These are phyloP conservation scores for Bradypodion ventrale DNA, from an alignment of 2,797 vertebrate genomes.

Conservation along the genomic window DNA sequence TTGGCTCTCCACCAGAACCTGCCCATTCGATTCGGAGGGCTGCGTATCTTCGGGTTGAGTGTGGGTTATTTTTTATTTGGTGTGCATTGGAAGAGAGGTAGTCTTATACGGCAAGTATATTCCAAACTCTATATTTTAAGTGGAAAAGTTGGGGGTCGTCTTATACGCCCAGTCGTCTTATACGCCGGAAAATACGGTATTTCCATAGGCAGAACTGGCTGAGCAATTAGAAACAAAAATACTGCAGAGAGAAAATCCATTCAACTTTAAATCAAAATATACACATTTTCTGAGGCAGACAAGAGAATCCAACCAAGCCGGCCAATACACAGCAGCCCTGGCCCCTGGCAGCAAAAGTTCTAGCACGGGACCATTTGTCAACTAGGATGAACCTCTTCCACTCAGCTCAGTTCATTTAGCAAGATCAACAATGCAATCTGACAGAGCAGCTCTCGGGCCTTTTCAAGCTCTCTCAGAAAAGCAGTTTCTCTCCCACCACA, in stretches of 20 bases:
- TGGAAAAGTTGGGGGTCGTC: too few relatives aligned
- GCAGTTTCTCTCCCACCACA: neutral
- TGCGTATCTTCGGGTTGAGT: too few relatives aligned
- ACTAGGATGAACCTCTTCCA: neutral
- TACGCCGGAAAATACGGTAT: too few relatives aligned
- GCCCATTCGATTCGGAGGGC: too few relatives aligned
- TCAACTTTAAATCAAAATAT: constrained; percentile 10
- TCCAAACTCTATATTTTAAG: too few relatives aligned
- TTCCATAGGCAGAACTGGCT: neutral
- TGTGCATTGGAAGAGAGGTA: too few relatives aligned
- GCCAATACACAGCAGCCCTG: too few relatives aligned
- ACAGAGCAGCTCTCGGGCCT: neutral
- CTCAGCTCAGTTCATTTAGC: neutral
- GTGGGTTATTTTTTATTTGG: too few relatives aligned
- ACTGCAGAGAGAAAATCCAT: neutral
- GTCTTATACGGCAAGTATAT: too few relatives aligned
- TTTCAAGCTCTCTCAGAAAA: neutral
- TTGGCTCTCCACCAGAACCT: too few relatives aligned
- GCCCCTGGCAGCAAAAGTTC: neutral
- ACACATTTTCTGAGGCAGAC: neutral
- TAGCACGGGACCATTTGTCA: neutral
- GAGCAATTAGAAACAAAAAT: constrained; percentile 7
- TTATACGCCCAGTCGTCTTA: too few relatives aligned
- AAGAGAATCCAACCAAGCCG: neutral
- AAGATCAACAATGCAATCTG: neutral